Evolutionary conservation across 2,113 vertebrate genomes (phyloP).

Genomic region (Tretioscincus oriximinensis): DNA sequence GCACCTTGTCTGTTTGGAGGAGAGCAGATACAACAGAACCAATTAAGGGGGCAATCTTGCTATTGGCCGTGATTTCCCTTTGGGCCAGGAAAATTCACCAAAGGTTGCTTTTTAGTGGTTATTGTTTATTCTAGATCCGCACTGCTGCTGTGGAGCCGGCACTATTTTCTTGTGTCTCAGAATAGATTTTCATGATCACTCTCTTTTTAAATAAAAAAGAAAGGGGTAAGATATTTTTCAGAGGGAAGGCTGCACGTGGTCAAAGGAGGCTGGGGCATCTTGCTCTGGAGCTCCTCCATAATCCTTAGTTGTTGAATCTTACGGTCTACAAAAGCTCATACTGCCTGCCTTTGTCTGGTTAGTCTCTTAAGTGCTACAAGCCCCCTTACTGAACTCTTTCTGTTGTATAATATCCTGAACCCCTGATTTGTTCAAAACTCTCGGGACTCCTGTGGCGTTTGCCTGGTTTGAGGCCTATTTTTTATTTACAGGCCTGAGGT

Average conservation of each 20-base stretch:
- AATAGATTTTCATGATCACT: neutral
- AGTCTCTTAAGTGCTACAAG: too few species aligned
- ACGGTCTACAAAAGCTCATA: too few species aligned
- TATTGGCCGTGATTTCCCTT: neutral
- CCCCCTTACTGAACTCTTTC: neutral
- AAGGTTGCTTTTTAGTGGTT: too few species aligned
- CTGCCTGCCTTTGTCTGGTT: too few species aligned
- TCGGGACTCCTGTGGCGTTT: too few species aligned
- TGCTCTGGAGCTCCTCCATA: neutral
- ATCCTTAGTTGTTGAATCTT: too few species aligned
- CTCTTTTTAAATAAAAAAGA: neutral
- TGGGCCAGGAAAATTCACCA: neutral
- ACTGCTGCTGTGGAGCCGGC: too few species aligned
- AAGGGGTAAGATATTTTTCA: neutral
- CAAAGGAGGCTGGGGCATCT: neutral
- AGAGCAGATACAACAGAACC: too few species aligned
- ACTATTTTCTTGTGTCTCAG: too few species aligned
- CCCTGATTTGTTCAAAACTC: neutral
- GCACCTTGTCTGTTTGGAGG: neutral
- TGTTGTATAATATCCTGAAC: neutral
- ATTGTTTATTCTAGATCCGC: neutral
- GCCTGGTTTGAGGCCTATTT: too few species aligned
- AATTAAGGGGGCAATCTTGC: neutral
- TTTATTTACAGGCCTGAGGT: too few species aligned
- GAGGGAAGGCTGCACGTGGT: too few species aligned